Conservation (phyloP, 2,888 invertebrate species). For the Philopedon plagiatum region DNA sequence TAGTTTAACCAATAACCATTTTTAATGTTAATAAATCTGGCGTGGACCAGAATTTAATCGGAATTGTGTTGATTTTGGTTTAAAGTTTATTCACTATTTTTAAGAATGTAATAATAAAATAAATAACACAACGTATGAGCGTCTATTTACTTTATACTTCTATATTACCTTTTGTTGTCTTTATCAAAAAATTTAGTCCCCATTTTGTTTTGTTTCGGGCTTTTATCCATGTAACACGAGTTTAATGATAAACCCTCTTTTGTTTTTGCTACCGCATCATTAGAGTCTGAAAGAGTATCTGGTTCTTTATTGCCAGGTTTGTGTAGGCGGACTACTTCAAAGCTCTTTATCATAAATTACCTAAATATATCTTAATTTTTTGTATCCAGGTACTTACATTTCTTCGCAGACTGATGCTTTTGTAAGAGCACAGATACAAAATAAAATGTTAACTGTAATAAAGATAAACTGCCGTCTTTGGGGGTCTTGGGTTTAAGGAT, state of each 20-base stretch:
- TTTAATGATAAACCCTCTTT: background rate
- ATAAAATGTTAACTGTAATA: background rate
- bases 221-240: background rate
- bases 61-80: too few species aligned
- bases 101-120: background rate
- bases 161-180: too few species aligned
- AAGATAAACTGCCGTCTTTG: too few species aligned
- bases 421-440: background rate
- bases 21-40: too few species aligned
- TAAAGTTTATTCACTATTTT: too few species aligned
- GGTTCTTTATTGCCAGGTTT: background rate
- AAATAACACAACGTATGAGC: background rate
- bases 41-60: too few species aligned
- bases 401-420: background rate
- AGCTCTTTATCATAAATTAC: background rate
- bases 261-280: background rate
- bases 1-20: too few species aligned
- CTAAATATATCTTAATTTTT: background rate
- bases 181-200: background rate
- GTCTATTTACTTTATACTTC: background rate
- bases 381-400: background rate
- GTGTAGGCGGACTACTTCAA: background rate
- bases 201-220: background rate
- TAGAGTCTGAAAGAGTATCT: background rate
- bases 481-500: background rate